These are phyloP conservation scores for Nyctibius bracteatus DNA, from an alignment of 2,113 vertebrate species.

Conservation along the genomic window DNA sequence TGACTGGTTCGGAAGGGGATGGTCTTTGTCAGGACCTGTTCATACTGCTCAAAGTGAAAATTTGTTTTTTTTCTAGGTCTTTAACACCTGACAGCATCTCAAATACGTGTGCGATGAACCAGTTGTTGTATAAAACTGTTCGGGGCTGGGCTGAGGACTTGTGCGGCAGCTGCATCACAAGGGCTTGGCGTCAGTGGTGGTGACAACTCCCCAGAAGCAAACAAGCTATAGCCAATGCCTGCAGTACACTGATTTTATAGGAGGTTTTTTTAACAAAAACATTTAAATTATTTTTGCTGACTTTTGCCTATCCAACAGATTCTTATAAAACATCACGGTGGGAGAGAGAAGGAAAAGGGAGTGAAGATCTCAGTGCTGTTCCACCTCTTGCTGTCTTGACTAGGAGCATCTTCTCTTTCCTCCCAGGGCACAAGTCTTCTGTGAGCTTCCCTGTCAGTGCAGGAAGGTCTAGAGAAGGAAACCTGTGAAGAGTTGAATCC, in stretches of 20 bases:
- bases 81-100: not conserved
- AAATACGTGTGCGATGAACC: accelerated
- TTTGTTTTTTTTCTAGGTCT: not conserved
- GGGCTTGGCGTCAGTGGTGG: no score
- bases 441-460: accelerated
- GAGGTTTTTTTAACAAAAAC: not conserved
- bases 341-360: not conserved
- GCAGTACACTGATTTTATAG: accelerated
- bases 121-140: accelerated
- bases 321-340: accelerated
- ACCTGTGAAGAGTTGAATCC: not conserved
- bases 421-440: not conserved
- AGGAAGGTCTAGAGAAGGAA: not conserved
- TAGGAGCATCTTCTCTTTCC: accelerated
- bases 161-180: accelerated
- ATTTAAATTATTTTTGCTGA: no score
- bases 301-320: no score
- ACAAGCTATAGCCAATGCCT: not conserved
- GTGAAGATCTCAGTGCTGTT: not conserved
- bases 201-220: not conserved
- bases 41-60: not conserved
- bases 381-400: not conserved
- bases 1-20: not conserved
- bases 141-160: not conserved
- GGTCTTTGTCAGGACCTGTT: not conserved